Evolutionary conservation across 2,888 invertebrate species (phyloP).

Genomic region (Trachelus stipa): DNA sequence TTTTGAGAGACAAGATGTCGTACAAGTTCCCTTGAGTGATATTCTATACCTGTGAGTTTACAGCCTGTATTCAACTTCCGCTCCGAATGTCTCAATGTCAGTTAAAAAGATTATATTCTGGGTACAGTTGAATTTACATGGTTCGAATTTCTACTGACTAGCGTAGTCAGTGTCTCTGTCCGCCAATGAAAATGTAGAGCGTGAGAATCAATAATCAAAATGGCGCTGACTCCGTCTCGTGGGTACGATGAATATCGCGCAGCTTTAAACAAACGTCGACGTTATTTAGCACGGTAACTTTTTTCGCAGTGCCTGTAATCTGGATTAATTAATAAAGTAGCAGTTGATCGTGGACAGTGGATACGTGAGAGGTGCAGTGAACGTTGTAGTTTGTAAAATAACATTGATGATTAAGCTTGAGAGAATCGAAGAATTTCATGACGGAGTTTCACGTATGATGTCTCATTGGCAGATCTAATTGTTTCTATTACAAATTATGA

Average conservation of each 20-base stretch:
- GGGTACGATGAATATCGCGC: neutral
- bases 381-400: neutral
- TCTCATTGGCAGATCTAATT: neutral
- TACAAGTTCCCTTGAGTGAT: constrained; percentile 38
- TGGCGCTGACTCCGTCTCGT: neutral
- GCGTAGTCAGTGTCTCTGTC: neutral
- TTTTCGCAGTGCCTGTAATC: neutral
- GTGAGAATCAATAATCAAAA: neutral
- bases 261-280: neutral
- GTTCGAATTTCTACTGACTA: neutral
- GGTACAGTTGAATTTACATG: neutral
- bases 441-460: neutral
- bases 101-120: neutral
- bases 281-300: neutral
- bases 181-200: neutral
- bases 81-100: neutral
- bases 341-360: neutral
- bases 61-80: neutral
- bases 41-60: neutral
- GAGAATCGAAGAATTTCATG: neutral
- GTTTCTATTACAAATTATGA: neutral
- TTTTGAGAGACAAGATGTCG: constrained; percentile 47
- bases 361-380: neutral
- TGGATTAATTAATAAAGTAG: neutral
- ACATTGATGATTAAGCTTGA: neutral